These are phyloP conservation scores for Heliothis subflexa DNA, from an alignment of 1,140 invertebrate species.

Conservation along the genomic window DNA sequence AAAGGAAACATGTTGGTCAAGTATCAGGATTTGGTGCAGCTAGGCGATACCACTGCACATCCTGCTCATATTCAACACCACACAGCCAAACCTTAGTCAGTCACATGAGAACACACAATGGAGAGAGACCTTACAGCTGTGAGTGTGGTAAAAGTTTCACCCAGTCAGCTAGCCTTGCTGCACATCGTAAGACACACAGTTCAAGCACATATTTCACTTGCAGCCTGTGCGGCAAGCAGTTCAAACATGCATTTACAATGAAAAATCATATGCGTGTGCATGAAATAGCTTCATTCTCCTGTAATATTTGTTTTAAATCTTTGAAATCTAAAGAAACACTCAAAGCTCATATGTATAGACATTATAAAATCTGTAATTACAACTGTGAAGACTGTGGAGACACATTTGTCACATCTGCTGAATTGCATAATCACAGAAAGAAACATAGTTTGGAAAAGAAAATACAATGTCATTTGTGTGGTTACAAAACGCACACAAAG, in stretches of 20 bases:
- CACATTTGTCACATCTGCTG: slow-evolving; percentile 81
- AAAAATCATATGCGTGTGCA: slow-evolving; percentile 81
- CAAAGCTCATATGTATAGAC: slow-evolving; percentile 78
- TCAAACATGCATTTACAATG: slow-evolving; percentile 84
- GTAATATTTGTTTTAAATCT: slow-evolving; percentile 73
- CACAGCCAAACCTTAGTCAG: slow-evolving; percentile 83
- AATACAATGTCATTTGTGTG: slow-evolving; percentile 82
- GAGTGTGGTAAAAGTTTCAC: slow-evolving; percentile 88
- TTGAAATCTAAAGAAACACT: slow-evolving; percentile 80
- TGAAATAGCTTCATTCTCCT: slow-evolving; percentile 67
- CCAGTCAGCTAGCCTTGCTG: slow-evolving; percentile 82
- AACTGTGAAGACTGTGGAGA: slow-evolving; percentile 84
- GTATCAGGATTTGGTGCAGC: slow-evolving; percentile 74
- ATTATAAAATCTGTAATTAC: slow-evolving; percentile 82
- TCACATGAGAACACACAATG: slow-evolving; percentile 86
- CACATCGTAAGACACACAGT: slow-evolving; percentile 85
- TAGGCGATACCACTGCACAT: slow-evolving; percentile 78
- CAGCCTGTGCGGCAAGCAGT: slow-evolving; percentile 88
- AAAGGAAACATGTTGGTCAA: slow-evolving; percentile 72
- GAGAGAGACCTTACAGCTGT: slow-evolving; percentile 86
- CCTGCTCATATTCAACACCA: slow-evolving; percentile 79
- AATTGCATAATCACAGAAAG: slow-evolving; percentile 80
- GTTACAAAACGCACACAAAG: slow-evolving; percentile 83
- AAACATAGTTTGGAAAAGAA: slow-evolving; percentile 74
- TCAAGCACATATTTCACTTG: slow-evolving; percentile 86